Evolutionary conservation across 2,113 vertebrate genomes (phyloP).

Genomic region (Pipra filicauda): DNA sequence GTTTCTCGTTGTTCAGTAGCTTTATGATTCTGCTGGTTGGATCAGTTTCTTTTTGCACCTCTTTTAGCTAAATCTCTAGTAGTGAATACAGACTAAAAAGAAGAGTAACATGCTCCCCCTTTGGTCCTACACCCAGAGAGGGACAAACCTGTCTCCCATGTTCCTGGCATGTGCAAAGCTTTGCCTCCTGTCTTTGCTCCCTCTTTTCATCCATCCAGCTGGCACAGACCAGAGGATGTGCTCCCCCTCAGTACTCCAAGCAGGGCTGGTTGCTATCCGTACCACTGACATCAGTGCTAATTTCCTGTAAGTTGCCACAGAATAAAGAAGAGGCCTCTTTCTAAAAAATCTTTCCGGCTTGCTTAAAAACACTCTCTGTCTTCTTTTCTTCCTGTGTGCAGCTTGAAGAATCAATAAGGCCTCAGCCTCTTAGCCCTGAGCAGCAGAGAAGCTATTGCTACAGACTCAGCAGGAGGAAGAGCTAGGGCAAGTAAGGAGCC

Average conservation of each 20-base stretch:
- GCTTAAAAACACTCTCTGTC: constrained; percentile 48
- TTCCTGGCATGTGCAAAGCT: neutral
- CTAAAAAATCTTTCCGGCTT: constrained; percentile 43
- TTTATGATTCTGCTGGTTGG: neutral
- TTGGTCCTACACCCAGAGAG: neutral
- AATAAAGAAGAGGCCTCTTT: constrained; percentile 35
- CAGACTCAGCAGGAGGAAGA: constrained; percentile 44
- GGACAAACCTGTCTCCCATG: neutral
- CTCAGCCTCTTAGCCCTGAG: neutral
- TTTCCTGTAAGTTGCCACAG: constrained; percentile 42
- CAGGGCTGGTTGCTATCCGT: neutral
- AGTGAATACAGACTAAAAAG: neutral
- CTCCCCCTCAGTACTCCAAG: neutral
- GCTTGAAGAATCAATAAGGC: constrained; percentile 51
- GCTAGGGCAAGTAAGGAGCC: constrained; percentile 34
- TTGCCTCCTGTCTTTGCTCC: neutral
- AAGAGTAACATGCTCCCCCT: neutral
- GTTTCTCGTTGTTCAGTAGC: neutral
- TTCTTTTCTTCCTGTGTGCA: constrained; percentile 17
- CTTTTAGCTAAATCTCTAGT: neutral
- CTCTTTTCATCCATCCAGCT: neutral
- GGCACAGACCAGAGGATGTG: neutral
- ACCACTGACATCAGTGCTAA: constrained; percentile 34
- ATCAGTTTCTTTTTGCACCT: neutral
- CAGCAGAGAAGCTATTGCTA: constrained; percentile 33